Evolutionary conservation across 2,888 invertebrate genomes (phyloP).

Genomic region (Onchidella celtica): DNA sequence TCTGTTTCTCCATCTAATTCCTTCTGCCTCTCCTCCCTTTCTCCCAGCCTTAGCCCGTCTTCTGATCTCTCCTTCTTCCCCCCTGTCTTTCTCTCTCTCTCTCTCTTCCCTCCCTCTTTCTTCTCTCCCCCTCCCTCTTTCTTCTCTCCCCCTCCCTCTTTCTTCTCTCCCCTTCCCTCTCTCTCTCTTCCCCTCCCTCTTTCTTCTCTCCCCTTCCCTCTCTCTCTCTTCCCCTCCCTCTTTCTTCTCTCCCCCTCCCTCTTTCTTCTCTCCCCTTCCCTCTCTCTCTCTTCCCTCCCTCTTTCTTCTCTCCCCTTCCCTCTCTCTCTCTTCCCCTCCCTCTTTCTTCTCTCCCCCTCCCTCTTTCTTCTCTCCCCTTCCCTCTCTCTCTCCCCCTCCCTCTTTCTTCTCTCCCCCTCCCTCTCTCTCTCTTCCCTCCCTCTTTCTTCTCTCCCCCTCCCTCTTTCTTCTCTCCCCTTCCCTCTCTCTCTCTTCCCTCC

Average conservation of each 20-base stretch:
- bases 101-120: not conserved
- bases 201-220: too few relatives aligned
- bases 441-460: not conserved
- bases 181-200: not conserved
- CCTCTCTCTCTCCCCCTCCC: not conserved
- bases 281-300: not conserved
- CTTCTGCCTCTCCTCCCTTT: not conserved
- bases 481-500: not conserved
- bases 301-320: not conserved
- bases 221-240: not conserved
- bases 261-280: not conserved
- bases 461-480: not conserved
- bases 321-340: too few relatives aligned
- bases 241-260: not conserved
- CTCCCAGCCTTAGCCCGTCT: not conserved
- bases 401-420: not conserved
- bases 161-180: not conserved
- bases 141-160: not conserved
- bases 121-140: not conserved
- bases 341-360: not conserved
- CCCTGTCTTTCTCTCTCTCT: conserved; percentile 19
- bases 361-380: not conserved
- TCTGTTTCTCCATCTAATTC: too few relatives aligned
- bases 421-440: not conserved
- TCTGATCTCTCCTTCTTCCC: not conserved